Evolutionary conservation across 64 coral and sea anemone species (phyloP).

Genomic region (Stichodactyla helianthus): DNA sequence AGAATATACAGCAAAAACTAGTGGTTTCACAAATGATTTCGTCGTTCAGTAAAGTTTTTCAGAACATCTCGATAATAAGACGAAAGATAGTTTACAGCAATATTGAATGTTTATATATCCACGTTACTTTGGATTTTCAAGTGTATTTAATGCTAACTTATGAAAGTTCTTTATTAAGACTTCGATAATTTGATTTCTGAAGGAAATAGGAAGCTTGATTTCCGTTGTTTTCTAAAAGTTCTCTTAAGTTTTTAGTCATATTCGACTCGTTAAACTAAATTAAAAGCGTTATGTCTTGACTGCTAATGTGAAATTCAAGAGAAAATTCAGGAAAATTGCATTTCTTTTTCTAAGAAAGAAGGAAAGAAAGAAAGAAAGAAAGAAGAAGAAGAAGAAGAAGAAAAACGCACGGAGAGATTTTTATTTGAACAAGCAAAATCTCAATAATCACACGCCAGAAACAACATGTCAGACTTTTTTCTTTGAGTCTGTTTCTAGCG

Average conservation of each 20-base stretch:
- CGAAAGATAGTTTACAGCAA: not conserved
- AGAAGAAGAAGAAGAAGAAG: not conserved
- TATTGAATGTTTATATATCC: not conserved
- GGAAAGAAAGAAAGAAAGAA: no score
- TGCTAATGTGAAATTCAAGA: slow-evolving; percentile 6
- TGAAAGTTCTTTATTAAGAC: not conserved
- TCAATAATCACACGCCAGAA: not conserved
- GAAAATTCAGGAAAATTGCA: not conserved
- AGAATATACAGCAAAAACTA: no score
- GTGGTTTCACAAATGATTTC: not conserved
- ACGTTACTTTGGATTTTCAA: not conserved
- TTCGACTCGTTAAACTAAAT: not conserved
- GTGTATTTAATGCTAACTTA: not conserved
- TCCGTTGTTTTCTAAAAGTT: slow-evolving; percentile 4
- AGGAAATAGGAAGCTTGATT: not conserved
- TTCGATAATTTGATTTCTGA: not conserved
- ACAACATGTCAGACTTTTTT: not conserved
- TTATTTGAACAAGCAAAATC: not conserved
- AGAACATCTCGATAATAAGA: not conserved
- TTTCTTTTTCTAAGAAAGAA: no score
- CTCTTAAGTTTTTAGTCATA: not conserved
- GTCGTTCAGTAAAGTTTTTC: not conserved
- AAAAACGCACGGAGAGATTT: not conserved
- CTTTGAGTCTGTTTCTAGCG: not conserved
- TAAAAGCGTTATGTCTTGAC: not conserved